phyloP scores from a whole-genome alignment of 2,888 invertebrate species.

The Macaria notata region DNA sequence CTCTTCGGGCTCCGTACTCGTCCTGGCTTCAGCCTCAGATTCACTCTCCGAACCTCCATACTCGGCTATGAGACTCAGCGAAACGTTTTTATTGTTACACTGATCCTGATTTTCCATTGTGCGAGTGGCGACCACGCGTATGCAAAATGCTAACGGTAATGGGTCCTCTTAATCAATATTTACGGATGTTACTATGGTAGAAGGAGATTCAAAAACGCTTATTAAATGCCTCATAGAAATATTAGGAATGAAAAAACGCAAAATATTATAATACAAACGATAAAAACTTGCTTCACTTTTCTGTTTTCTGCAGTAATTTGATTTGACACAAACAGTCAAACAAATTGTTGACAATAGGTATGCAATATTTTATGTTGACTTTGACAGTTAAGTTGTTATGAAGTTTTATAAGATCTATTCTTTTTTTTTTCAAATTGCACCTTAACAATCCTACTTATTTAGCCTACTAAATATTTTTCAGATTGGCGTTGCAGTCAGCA shows the following conservation, averaged over 20 bases:
- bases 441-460: no score
- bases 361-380: no score
- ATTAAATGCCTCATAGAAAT: slow-evolving; percentile 5
- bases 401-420: no score
- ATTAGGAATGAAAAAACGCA: background rate
- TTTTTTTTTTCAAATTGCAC: no score
- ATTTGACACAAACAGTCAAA: slow-evolving; percentile 12
- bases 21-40: slow-evolving; percentile 59
- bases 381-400: no score
- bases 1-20: slow-evolving; percentile 54
- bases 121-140: slow-evolving; percentile 39
- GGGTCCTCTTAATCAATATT: slow-evolving; percentile 4
- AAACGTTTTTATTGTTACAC: slow-evolving; percentile 74
- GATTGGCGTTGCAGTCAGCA: no score
- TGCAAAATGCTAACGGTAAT: slow-evolving; percentile 26
- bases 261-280: slow-evolving; percentile 4
- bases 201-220: background rate
- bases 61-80: slow-evolving; percentile 71
- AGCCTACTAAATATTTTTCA: no score
- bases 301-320: slow-evolving; percentile 12
- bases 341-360: background rate
- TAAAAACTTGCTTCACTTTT: background rate
- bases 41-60: slow-evolving; percentile 75
- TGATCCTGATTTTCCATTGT: slow-evolving; percentile 73
- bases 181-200: background rate